phyloP scores from a whole-genome alignment of 2,113 vertebrate species.

The Garra rufa region DNA sequence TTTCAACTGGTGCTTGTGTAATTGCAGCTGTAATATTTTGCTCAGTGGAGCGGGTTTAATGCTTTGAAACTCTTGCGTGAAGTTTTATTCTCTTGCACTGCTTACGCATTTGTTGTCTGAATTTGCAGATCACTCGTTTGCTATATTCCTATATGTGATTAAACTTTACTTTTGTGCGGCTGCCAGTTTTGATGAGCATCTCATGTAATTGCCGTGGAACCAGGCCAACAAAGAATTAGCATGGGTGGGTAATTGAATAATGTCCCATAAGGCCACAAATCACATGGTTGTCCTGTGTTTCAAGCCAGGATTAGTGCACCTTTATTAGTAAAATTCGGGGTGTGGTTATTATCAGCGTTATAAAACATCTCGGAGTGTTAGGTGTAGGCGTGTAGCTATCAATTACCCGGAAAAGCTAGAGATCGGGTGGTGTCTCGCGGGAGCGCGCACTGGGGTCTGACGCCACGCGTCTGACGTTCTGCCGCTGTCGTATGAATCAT shows the following conservation, averaged over 20 bases:
- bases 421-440: conserved; percentile 9
- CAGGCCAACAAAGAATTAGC: conserved; percentile 53
- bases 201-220: conserved; percentile 55
- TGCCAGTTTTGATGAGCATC: conserved; percentile 43
- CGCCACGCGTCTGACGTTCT: conserved; percentile 56
- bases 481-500: conserved; percentile 60
- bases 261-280: conserved; percentile 55
- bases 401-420: conserved; percentile 28
- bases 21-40: conserved; percentile 69
- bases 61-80: conserved; percentile 42
- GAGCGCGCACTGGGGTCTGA: not conserved
- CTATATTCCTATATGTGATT: conserved; percentile 25
- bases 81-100: conserved; percentile 5
- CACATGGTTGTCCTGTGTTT: conserved; percentile 55
- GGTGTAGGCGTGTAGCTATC: not conserved
- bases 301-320: conserved; percentile 57
- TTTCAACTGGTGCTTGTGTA: conserved; percentile 73
- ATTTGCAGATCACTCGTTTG: not conserved
- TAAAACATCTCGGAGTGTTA: not conserved
- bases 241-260: conserved; percentile 57
- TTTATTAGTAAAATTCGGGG: conserved; percentile 39
- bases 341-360: not conserved
- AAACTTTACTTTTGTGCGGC: conserved; percentile 38
- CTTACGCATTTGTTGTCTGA: not conserved
- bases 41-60: conserved; percentile 62